Percentiles rank a stretch among this genome's conserved stretches.
phyloP scores from a whole-genome alignment of 2,797 vertebrate genomes.

The Pogoniulus pusillus region DNA sequence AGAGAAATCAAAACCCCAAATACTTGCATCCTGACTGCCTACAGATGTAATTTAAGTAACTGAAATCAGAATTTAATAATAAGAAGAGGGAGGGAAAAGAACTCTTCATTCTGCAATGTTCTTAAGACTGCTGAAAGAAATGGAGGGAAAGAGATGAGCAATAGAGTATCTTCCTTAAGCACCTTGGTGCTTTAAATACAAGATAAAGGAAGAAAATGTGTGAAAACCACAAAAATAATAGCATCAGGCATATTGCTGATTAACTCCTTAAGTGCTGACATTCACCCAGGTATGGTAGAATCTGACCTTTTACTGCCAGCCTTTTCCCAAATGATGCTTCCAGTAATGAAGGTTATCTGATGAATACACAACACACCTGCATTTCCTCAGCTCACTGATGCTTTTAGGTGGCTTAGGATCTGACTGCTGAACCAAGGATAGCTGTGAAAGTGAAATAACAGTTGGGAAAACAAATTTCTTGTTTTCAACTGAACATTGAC shows the following conservation, averaged over 20 bases:
- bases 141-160: background rate
- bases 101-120: background rate
- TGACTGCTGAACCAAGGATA: background rate
- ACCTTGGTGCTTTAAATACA: background rate
- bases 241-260: background rate
- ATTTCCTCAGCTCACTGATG: background rate
- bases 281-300: background rate
- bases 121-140: background rate
- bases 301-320: background rate
- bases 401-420: background rate
- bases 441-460: background rate
- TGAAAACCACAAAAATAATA: rapidly evolving
- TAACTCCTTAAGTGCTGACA: background rate
- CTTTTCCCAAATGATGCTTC: background rate
- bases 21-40: background rate
- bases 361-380: background rate
- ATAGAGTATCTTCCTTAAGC: background rate
- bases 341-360: background rate
- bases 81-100: background rate
- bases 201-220: background rate
- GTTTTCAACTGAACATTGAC: background rate
- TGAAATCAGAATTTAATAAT: background rate
- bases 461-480: background rate
- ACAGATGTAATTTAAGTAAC: background rate
- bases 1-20: background rate